Base-by-base conservation (phyloP, 2,888 invertebrate genomes). In the Hypomecis punctinalis region DNA sequence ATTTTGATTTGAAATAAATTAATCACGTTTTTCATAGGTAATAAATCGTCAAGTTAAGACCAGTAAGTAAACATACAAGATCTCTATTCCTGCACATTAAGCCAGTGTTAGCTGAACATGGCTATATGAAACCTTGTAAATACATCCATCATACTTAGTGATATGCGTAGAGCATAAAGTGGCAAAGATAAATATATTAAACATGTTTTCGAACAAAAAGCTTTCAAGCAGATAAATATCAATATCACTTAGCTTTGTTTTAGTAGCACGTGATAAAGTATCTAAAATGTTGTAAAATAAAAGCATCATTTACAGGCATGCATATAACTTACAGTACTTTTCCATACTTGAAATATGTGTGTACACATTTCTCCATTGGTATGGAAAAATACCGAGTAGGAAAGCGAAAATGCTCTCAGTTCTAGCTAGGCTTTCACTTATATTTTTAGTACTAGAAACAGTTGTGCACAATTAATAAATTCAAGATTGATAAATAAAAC, bases 181-280 rank as follows among this genome's bases (percentile, higher is more conserved):
- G 56, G 13, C 8, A 43, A 36, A 63, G 72, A 74, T 75, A 74
- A 76, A 39, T 5, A 39, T 9, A 39, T 33, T 23, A 35, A 36
- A 65, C 63, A 70, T 33, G n/a, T 59, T 69, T 72, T 70, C 45
- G 67, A 69, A 73, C 66, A 72, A 73, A 77, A 74, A 76, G 75
- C 74, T 72, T 74, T 71, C 60, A 54, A 55, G 63, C 61, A 68
- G 73, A 75, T 71, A 75, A 71, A 54, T 53, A 58, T 63, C 48
- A 72, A 69, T 23, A 55, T 63, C 66, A 66, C 61, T 71, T 68
- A 61, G 68, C 63, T 62, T 54, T 63, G 66, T 70, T 57, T 63
- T 66, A 57, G 58, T 63, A 47, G 56, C 49, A 57, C 33, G 37
- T 39, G 72, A 71, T 73, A 75, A 71, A 65, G 60, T 67, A 70